phyloP scores from a whole-genome alignment of 1,140 invertebrate genomes.

The Lucilia sericata region DNA sequence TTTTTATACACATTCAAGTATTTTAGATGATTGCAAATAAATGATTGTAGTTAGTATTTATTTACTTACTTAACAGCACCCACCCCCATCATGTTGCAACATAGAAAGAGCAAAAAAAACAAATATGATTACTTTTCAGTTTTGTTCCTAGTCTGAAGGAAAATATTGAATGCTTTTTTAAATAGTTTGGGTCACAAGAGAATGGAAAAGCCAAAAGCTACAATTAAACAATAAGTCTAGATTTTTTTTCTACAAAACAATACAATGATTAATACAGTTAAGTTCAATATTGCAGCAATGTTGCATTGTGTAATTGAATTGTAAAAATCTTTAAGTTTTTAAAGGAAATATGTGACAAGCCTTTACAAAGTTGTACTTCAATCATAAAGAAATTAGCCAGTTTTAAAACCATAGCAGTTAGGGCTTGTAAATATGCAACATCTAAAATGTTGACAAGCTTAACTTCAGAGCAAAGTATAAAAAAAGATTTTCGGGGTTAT shows the following conservation, averaged over 20 bases:
- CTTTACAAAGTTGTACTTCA: no score
- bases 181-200: not conserved
- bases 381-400: no score
- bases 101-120: no score
- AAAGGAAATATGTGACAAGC: not conserved
- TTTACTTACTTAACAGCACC: not conserved
- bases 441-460: no score
- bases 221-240: conserved; percentile 20
- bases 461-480: no score
- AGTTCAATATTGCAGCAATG: conserved; percentile 4
- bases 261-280: not conserved
- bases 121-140: not conserved
- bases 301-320: not conserved
- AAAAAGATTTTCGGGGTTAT: no score
- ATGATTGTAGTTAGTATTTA: not conserved
- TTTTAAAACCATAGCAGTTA: no score
- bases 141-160: not conserved
- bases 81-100: not conserved
- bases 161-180: not conserved
- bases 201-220: not conserved
- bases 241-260: not conserved
- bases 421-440: no score
- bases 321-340: not conserved
- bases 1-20: not conserved
- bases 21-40: no score